phyloP scores from a whole-genome alignment of 2,888 invertebrate genomes.

The Drosophila demipolita region DNA sequence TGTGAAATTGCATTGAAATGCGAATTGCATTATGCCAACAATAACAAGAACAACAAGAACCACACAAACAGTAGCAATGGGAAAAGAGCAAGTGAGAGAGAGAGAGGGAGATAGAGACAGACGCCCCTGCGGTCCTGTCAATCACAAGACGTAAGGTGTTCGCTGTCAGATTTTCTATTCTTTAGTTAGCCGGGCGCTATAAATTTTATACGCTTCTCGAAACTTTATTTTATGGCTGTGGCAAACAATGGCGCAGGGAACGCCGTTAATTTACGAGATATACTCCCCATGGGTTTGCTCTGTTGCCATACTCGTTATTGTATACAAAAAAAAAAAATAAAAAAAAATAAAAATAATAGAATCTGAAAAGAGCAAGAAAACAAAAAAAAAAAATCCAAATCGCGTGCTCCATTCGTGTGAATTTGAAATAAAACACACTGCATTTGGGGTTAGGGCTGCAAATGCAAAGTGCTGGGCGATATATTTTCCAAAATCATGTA shows the following conservation, averaged over 20 bases:
- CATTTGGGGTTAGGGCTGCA: constrained; percentile 12
- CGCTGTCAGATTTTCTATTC: constrained; percentile 72
- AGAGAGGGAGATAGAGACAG: not conserved
- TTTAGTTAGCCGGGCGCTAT: constrained; percentile 62
- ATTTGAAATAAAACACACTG: constrained; percentile 79
- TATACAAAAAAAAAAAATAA: constrained; percentile 51
- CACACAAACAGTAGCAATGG: constrained; percentile 14
- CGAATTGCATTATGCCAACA: constrained; percentile 73
- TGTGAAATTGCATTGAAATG: constrained; percentile 74
- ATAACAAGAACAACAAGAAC: constrained; percentile 10
- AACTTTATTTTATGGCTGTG: constrained; percentile 77
- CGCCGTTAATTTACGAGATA: constrained; percentile 80
- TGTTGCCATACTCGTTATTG: constrained; percentile 44
- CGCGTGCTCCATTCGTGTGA: constrained; percentile 63
- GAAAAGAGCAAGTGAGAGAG: not conserved
- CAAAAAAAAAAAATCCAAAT: constrained; percentile 26
- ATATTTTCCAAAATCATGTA: constrained; percentile 34
- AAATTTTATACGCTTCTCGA: constrained; percentile 79
- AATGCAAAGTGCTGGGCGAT: constrained; percentile 31
- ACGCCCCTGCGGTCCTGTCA: constrained; percentile 77
- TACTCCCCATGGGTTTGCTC: constrained; percentile 74
- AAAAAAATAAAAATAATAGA: not conserved
- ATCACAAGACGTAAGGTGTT: constrained; percentile 75
- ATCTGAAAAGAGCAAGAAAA: not conserved
- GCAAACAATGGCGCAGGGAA: constrained; percentile 60